Conservation (phyloP, 1,140 invertebrate genomes). For the Potamilus streckersoni region DNA sequence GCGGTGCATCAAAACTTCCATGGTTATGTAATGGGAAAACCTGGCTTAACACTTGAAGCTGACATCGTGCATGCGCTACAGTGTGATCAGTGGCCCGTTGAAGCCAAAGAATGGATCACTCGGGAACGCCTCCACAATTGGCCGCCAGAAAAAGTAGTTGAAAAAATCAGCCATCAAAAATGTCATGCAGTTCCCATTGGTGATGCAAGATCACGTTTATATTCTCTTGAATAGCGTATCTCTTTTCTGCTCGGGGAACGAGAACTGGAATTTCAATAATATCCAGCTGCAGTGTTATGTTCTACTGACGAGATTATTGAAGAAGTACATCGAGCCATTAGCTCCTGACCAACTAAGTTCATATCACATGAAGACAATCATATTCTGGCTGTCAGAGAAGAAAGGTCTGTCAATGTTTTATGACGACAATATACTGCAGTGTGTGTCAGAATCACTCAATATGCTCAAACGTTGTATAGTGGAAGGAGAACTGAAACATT, state of each 20-base stretch:
- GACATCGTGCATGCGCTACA: neutral
- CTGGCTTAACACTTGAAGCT: neutral
- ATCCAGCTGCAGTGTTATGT: conserved; percentile 13
- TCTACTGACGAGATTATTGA: conserved; percentile 8
- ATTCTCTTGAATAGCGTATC: conserved; percentile 12
- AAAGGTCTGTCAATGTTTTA: too few species aligned
- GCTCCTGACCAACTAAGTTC: conserved; percentile 10
- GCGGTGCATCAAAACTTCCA: neutral
- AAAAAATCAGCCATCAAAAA: conserved; percentile 4
- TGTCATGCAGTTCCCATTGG: conserved; percentile 23
- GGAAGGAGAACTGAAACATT: conserved; percentile 1
- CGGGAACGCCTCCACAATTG: conserved; percentile 9
- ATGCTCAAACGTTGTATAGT: neutral
- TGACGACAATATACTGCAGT: neutral
- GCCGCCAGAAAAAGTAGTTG: conserved; percentile 9
- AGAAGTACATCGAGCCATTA: conserved; percentile 8
- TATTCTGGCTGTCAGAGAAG: conserved; percentile 18
- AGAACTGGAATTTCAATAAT: conserved; percentile 26
- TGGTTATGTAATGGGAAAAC: neutral
- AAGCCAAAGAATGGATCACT: conserved; percentile 22
- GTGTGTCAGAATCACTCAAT: neutral
- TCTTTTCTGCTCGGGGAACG: conserved; percentile 9
- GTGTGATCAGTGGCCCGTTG: conserved; percentile 10
- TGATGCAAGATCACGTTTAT: neutral
- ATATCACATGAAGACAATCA: conserved; percentile 20